Conservation (phyloP, 37 sponge, comb jelly and placozoan species). For the Axinella damicornis region DNA sequence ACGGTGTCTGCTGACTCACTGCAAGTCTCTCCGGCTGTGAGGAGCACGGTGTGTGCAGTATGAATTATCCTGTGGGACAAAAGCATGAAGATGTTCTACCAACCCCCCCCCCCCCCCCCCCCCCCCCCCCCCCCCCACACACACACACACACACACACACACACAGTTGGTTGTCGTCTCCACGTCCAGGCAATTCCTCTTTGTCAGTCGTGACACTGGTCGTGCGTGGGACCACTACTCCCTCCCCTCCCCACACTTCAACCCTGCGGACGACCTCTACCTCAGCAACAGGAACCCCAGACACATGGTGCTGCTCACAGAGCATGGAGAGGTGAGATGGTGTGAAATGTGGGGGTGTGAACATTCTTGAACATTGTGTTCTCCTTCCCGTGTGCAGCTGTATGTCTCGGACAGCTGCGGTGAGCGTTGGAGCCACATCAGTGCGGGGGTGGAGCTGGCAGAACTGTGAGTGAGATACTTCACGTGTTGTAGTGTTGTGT, state of each 20-base stretch:
- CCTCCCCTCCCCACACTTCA: conserved; percentile 43
- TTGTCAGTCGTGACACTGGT: conserved; percentile 46
- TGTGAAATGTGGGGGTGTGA: neutral
- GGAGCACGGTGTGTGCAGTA: conserved; percentile 7
- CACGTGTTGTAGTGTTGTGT: no score
- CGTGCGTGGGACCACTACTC: conserved; percentile 27
- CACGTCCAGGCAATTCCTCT: conserved; percentile 1
- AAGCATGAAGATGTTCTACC: neutral
- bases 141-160: no score
- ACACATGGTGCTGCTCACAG: conserved; percentile 31
- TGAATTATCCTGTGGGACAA: no score
- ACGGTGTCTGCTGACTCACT: conserved; percentile 36
- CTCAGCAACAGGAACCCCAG: conserved; percentile 13
- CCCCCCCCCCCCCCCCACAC: neutral
- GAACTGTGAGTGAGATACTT: conserved; percentile 18
- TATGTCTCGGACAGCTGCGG: conserved; percentile 13
- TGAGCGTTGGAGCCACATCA: conserved; percentile 8
- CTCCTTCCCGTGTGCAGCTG: conserved; percentile 17
- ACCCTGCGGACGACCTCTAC: conserved; percentile 35
- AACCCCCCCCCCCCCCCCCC: neutral
- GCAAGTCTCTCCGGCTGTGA: conserved; percentile 35
- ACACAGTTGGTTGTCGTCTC: no score
- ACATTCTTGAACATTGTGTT: neutral
- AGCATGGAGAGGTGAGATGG: neutral
- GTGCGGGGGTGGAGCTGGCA: conserved; percentile 4